These are phyloP conservation scores for Tubulanus polymorphus DNA, from an alignment of 2,888 invertebrate species.

Conservation along the genomic window DNA sequence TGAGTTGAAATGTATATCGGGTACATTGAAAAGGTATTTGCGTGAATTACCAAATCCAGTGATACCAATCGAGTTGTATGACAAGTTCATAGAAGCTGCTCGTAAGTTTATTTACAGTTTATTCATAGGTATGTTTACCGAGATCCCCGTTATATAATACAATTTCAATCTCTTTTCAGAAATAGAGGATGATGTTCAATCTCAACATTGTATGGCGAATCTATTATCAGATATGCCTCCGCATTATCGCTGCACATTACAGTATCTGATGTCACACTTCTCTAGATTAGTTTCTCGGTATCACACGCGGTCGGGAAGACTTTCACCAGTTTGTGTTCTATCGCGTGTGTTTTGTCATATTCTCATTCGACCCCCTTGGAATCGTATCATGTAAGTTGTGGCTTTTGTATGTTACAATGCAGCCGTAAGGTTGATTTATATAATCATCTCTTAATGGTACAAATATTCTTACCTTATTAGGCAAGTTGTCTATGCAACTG, in stretches of 20 bases:
- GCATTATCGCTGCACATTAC: constrained; percentile 63
- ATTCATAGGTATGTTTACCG: not conserved
- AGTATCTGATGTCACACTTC: constrained; percentile 67
- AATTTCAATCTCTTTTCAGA: constrained; percentile 18
- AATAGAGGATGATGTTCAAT: constrained; percentile 43
- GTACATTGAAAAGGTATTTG: constrained; percentile 65
- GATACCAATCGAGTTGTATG: constrained; percentile 71
- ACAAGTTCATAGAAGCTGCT: constrained; percentile 62
- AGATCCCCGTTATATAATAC: not conserved
- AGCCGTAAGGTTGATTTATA: too few relatives aligned
- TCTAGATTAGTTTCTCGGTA: constrained; percentile 65
- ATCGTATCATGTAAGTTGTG: constrained; percentile 70
- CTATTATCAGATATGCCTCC: constrained; percentile 63
- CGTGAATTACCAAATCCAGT: constrained; percentile 72
- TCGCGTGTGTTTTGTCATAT: constrained; percentile 71
- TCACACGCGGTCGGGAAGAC: constrained; percentile 63
- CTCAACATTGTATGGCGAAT: constrained; percentile 58
- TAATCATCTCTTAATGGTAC: too few relatives aligned
- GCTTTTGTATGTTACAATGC: too few relatives aligned
- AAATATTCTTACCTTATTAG: too few relatives aligned
- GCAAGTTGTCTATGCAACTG: too few relatives aligned
- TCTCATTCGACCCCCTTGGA: constrained; percentile 72
- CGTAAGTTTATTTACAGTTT: constrained; percentile 38
- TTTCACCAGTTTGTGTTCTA: constrained; percentile 59
- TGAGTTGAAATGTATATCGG: constrained; percentile 42